Conservation (phyloP, 2,888 invertebrate genomes). For the Plemyria rubiginata region DNA sequence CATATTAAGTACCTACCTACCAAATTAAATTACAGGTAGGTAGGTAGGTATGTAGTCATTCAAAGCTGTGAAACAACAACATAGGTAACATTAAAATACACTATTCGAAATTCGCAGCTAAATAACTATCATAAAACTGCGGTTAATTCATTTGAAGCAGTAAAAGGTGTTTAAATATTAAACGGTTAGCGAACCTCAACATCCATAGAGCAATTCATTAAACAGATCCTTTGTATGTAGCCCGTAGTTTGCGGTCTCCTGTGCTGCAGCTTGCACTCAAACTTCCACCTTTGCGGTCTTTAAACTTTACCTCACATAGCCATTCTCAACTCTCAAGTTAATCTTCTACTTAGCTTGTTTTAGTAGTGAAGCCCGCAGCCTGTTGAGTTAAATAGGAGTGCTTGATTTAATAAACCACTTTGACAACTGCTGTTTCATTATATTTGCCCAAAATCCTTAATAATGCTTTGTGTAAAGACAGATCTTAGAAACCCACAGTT, state of each 20-base stretch:
- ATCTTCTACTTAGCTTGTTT: slow-evolving; percentile 59
- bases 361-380: slow-evolving; percentile 52
- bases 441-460: neutral
- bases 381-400: slow-evolving; percentile 50
- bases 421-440: neutral
- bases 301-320: slow-evolving; percentile 59
- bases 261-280: slow-evolving; percentile 58
- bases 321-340: slow-evolving; percentile 57
- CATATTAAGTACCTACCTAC: too few species aligned
- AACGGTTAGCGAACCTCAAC: slow-evolving; percentile 33
- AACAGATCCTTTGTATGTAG: slow-evolving; percentile 53
- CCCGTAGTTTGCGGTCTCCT: slow-evolving; percentile 56
- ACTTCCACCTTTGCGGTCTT: slow-evolving; percentile 66
- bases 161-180: slow-evolving; percentile 24
- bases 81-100: neutral
- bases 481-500: neutral
- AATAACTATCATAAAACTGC: slow-evolving; percentile 11
- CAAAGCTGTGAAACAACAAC: neutral
- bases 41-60: too few species aligned
- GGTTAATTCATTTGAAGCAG: slow-evolving; percentile 13
- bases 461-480: neutral
- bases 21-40: too few species aligned
- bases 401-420: slow-evolving; percentile 31
- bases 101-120: slow-evolving; percentile 2
- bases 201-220: slow-evolving; percentile 56